phyloP scores from a whole-genome alignment of 1,140 invertebrate genomes.

The Hestina assimilis region DNA sequence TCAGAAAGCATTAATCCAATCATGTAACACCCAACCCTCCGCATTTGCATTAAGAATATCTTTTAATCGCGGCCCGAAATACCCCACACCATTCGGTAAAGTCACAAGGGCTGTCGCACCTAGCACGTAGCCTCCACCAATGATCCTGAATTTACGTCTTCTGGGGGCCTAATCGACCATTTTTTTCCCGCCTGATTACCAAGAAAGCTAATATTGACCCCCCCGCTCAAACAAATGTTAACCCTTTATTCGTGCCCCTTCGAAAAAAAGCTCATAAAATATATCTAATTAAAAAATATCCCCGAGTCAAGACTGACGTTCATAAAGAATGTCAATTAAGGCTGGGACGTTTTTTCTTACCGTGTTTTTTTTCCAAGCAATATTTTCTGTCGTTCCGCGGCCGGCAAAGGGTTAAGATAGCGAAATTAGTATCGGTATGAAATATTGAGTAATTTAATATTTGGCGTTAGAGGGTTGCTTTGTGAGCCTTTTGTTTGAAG shows the following conservation, averaged over 20 bases:
- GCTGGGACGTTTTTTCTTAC: constrained; percentile 62
- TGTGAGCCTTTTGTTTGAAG: constrained; percentile 47
- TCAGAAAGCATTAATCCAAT: constrained; percentile 1
- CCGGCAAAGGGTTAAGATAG: constrained; percentile 74
- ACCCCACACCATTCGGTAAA: constrained; percentile 24
- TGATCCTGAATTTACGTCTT: constrained; percentile 73
- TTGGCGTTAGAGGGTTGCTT: constrained; percentile 47
- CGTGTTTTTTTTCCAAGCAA: constrained; percentile 56
- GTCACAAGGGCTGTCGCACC: constrained; percentile 40
- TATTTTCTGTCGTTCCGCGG: constrained; percentile 69
- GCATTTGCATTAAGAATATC: constrained; percentile 18
- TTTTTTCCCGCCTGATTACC: constrained; percentile 75
- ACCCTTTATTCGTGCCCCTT: constrained; percentile 72
- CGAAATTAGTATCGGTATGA: constrained; percentile 78
- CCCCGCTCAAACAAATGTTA: constrained; percentile 74
- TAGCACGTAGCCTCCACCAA: constrained; percentile 55
- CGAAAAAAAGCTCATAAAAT: constrained; percentile 78
- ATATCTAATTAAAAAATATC: constrained; percentile 80
- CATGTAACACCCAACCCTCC: constrained; percentile 3
- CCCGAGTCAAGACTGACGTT: constrained; percentile 75
- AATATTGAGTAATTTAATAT: constrained; percentile 77
- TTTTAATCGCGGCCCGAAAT: constrained; percentile 9
- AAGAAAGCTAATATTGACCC: constrained; percentile 70
- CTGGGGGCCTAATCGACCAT: constrained; percentile 71
- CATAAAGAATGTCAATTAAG: constrained; percentile 80